phyloP scores from a whole-genome alignment of 2,113 vertebrate species.

The Pelusios castaneus region DNA sequence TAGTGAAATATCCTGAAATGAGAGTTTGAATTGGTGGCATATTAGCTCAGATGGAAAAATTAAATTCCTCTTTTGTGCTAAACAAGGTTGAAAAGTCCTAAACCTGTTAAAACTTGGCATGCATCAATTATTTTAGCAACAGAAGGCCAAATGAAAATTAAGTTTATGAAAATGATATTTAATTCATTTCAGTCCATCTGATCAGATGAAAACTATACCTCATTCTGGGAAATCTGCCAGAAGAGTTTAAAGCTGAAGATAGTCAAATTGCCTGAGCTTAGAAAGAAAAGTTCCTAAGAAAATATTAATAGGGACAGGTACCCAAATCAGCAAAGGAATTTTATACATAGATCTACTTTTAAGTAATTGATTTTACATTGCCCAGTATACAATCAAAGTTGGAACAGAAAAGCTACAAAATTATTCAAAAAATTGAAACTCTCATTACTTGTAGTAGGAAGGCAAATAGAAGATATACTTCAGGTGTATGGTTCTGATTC shows the following conservation, averaged over 20 bases:
- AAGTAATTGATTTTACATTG: background rate
- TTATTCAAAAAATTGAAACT: background rate
- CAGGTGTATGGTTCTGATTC: background rate
- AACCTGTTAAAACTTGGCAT: background rate
- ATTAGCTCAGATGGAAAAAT: background rate
- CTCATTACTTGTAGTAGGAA: background rate
- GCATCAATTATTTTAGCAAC: background rate
- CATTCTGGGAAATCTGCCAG: background rate
- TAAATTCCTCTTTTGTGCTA: background rate
- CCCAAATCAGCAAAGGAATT: background rate
- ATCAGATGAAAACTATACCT: background rate
- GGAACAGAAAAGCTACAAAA: background rate
- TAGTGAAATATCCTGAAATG: background rate
- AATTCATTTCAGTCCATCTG: background rate
- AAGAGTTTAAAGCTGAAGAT: background rate
- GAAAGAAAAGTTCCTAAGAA: background rate
- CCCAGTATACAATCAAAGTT: background rate
- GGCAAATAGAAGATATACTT: background rate
- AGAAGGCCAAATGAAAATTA: background rate
- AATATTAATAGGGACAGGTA: background rate
- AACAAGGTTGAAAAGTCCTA: background rate
- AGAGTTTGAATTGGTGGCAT: background rate
- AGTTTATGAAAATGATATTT: background rate
- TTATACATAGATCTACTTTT: background rate
- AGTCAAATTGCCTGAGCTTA: background rate